Conservation (phyloP, 2,888 invertebrate genomes). For the Seira ritae region DNA sequence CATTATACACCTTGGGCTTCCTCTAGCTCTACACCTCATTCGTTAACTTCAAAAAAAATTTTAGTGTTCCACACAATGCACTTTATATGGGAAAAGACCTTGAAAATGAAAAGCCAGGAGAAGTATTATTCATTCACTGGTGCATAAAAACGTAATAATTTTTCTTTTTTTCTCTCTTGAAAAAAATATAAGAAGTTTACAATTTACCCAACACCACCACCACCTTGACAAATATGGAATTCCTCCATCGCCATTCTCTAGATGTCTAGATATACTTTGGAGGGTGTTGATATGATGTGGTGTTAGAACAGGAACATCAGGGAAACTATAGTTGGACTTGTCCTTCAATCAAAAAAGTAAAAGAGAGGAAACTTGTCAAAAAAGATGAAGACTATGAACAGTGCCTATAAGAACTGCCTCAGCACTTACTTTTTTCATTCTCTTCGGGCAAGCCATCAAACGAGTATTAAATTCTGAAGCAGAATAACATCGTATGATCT, state of each 20-base stretch:
- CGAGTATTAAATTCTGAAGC: conserved; percentile 41
- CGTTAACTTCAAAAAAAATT: too few relatives aligned
- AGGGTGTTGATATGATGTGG: too few relatives aligned
- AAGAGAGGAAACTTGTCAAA: conserved; percentile 40
- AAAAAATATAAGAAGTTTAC: neutral
- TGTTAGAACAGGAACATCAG: too few relatives aligned
- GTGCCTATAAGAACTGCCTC: too few relatives aligned
- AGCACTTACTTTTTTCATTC: conserved; percentile 9
- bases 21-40: too few relatives aligned
- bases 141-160: neutral
- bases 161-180: too few relatives aligned
- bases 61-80: too few relatives aligned
- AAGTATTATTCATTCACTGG: neutral
- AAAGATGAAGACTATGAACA: conserved; percentile 41
- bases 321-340: too few relatives aligned
- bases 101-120: neutral
- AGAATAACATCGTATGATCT: neutral
- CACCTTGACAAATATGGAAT: too few relatives aligned
- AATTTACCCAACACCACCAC: too few relatives aligned
- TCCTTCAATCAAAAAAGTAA: conserved; percentile 34
- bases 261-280: too few relatives aligned
- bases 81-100: neutral
- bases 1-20: neutral
- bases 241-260: too few relatives aligned
- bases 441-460: conserved; percentile 45